Conservation (phyloP, 2,113 vertebrate genomes). For the Paracanthobrama guichenoti region DNA sequence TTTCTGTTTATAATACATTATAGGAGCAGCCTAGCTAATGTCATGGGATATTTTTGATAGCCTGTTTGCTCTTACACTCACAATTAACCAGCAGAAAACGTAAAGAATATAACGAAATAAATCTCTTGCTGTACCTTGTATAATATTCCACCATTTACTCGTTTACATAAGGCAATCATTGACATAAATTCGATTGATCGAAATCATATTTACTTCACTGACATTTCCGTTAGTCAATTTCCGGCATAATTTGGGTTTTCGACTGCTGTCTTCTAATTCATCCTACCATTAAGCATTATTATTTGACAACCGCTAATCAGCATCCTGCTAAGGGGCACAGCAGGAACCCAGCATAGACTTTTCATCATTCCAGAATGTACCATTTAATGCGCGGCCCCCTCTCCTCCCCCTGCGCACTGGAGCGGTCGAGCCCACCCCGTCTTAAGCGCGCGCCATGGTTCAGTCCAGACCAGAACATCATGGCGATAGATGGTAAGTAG, state of each 20-base stretch:
- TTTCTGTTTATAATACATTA: no score
- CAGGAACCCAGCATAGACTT: not conserved
- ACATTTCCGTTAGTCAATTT: no score
- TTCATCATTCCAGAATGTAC: slow-evolving; percentile 56
- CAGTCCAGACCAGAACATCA: slow-evolving; percentile 85
- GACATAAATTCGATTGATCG: not conserved
- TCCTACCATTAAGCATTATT: not conserved
- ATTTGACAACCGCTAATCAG: not conserved
- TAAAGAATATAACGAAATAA: no score
- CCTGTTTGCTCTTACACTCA: not conserved
- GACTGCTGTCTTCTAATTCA: not conserved
- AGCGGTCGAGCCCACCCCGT: slow-evolving; percentile 58
- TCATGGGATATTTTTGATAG: not conserved
- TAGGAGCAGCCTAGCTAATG: no score
- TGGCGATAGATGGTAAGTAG: slow-evolving; percentile 94
- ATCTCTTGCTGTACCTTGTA: not conserved
- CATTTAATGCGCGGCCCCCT: slow-evolving; percentile 43
- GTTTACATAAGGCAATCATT: not conserved
- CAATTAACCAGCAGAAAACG: no score
- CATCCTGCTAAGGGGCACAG: not conserved
- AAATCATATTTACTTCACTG: not conserved
- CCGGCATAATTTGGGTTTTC: not conserved
- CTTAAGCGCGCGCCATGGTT: slow-evolving; percentile 71
- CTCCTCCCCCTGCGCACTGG: slow-evolving; percentile 29
- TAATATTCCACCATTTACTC: not conserved